phyloP scores from a whole-genome alignment of 2,113 vertebrate genomes.

The Hoplias malabaricus region DNA sequence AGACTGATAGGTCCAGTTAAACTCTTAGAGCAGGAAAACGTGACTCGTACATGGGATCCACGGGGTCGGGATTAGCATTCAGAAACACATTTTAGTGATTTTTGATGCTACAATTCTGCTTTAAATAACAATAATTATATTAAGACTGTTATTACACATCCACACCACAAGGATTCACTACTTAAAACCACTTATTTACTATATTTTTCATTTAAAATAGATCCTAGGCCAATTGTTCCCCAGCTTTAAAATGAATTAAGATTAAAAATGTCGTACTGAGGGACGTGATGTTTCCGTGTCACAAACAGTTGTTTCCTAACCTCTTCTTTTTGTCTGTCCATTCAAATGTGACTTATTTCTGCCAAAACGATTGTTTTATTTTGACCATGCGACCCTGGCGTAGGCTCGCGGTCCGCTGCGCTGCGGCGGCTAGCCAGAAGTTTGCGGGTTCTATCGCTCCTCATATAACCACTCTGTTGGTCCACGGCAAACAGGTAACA shows the following conservation, averaged over 20 bases:
- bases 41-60: neutral
- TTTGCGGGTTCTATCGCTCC: constrained; percentile 92
- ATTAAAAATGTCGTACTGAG: no score
- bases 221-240: no score
- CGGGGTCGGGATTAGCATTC: neutral
- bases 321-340: constrained; percentile 1
- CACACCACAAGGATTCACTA: no score
- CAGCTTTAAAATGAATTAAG: no score
- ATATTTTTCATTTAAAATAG: no score
- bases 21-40: no score
- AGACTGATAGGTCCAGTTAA: neutral
- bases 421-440: constrained; percentile 88
- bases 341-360: constrained; percentile 7
- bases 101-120: no score
- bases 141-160: no score
- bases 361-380: constrained; percentile 13
- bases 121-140: no score
- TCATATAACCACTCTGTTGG: constrained; percentile 95
- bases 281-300: neutral
- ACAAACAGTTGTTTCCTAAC: neutral
- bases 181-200: no score
- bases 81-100: neutral
- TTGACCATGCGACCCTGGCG: constrained; percentile 28
- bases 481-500: constrained; percentile 98
- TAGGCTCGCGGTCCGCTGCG: constrained; percentile 90